phyloP scores from a whole-genome alignment of 2,113 vertebrate species.

The Phalacrocorax carbo region DNA sequence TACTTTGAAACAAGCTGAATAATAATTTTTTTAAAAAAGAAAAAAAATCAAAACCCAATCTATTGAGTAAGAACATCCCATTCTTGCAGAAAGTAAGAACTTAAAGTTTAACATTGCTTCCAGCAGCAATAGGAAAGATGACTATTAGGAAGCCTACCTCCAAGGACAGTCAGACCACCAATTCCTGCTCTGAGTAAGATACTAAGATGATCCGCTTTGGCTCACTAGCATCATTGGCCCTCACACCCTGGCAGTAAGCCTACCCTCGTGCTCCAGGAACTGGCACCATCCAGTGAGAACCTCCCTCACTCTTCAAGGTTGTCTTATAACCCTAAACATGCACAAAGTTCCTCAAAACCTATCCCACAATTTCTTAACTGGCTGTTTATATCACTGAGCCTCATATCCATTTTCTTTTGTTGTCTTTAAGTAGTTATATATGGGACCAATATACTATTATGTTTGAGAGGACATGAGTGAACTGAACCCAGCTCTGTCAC shows the following conservation, averaged over 20 bases:
- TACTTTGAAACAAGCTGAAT: neutral
- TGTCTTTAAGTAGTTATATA: neutral
- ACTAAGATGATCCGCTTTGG: neutral
- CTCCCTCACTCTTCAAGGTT: neutral
- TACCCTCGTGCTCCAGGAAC: neutral
- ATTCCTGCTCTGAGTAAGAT: neutral
- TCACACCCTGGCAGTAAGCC: neutral
- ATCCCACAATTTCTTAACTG: neutral
- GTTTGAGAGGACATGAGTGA: neutral
- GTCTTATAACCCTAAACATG: neutral
- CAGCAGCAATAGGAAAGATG: neutral
- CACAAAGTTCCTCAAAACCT: neutral
- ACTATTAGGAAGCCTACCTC: neutral
- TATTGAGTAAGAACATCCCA: neutral
- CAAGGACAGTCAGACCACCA: neutral
- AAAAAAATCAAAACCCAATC: neutral
- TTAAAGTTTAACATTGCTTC: neutral
- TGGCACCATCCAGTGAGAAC: neutral
- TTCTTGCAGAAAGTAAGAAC: neutral
- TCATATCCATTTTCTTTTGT: neutral
- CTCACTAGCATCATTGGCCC: neutral
- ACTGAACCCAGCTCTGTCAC: neutral
- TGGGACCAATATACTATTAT: fast-evolving
- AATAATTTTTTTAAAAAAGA: neutral
- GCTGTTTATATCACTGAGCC: neutral